These are phyloP conservation scores for Ailurus styani DNA, from an alignment of 2,113 vertebrate genomes.

Conservation along the genomic window DNA sequence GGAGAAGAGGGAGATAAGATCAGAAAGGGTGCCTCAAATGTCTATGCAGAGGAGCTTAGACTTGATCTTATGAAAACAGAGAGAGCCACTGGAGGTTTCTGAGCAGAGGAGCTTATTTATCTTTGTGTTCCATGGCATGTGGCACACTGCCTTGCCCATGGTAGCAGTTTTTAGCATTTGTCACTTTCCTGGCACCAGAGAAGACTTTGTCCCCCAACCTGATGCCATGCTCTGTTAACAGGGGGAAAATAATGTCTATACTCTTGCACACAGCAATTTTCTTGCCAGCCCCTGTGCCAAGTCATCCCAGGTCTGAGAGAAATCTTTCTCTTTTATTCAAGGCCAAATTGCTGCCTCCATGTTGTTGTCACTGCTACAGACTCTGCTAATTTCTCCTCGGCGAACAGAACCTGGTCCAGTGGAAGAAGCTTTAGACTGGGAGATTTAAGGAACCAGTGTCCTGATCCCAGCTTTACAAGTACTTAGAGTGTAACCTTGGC, in stretches of 20 bases:
- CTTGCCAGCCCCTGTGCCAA: slow-evolving; percentile 1
- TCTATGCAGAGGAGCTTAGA: background rate
- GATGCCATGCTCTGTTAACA: slow-evolving; percentile 46
- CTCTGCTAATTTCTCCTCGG: background rate
- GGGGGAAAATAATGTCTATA: slow-evolving; percentile 23
- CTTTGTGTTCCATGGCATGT: background rate
- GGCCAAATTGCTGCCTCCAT: slow-evolving; percentile 1
- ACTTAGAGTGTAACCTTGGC: background rate
- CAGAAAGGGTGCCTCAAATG: background rate
- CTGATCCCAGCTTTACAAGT: background rate
- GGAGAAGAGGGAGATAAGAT: background rate
- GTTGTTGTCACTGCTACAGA: background rate
- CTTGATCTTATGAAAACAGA: background rate
- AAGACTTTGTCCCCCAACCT: background rate
- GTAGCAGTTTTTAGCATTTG: slow-evolving; percentile 39
- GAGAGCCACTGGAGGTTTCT: background rate
- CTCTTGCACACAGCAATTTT: slow-evolving; percentile 1
- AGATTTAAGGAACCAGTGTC: background rate
- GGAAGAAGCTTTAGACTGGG: background rate
- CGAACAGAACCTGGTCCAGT: background rate
- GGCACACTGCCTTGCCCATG: slow-evolving; percentile 8
- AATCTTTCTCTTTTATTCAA: slow-evolving; percentile 45
- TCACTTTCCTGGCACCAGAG: slow-evolving; percentile 49
- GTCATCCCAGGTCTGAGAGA: background rate
- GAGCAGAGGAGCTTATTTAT: background rate